Percentiles rank a stretch among this genome's conserved stretches.
phyloP scores from a whole-genome alignment of 2,797 vertebrate genomes.

The Acridotheres tristis region DNA sequence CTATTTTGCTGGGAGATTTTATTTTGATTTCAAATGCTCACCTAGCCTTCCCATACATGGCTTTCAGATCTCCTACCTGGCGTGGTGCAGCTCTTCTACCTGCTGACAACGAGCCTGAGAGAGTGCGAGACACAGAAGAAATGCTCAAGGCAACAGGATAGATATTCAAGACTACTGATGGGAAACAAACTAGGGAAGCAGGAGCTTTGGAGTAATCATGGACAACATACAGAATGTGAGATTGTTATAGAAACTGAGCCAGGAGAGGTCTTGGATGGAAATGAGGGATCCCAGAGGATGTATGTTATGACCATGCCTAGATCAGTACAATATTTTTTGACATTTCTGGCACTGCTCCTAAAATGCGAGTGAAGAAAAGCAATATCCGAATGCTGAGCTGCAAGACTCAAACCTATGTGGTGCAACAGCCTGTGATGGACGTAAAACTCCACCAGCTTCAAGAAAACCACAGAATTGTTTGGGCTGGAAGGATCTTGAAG shows the following conservation, averaged over 20 bases:
- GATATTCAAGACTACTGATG: not conserved
- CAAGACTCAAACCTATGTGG: not conserved
- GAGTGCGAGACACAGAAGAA: not conserved
- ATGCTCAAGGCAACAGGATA: not conserved
- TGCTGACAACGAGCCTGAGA: not conserved
- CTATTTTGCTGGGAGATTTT: not conserved
- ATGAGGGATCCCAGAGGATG: not conserved
- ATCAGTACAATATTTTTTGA: rapidly evolving
- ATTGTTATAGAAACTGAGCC: not conserved
- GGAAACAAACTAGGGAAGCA: not conserved
- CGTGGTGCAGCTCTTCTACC: not conserved
- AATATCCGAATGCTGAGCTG: not conserved
- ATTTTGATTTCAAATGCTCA: not conserved
- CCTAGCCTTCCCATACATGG: not conserved
- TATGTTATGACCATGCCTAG: not conserved
- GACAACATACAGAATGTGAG: not conserved
- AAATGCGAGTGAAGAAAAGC: not conserved
- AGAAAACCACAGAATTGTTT: not conserved
- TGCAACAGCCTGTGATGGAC: not conserved
- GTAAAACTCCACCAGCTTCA: not conserved
- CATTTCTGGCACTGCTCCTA: not conserved
- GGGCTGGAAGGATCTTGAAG: not conserved
- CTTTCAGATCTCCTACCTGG: not conserved
- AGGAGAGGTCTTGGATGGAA: not conserved
- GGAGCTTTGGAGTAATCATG: not conserved